Percentiles rank a stretch among this genome's conserved stretches.
These are phyloP conservation scores for Epizoanthus stellaris DNA, from an alignment of 92 coral and sea anemone genomes.

Conservation along the genomic window DNA sequence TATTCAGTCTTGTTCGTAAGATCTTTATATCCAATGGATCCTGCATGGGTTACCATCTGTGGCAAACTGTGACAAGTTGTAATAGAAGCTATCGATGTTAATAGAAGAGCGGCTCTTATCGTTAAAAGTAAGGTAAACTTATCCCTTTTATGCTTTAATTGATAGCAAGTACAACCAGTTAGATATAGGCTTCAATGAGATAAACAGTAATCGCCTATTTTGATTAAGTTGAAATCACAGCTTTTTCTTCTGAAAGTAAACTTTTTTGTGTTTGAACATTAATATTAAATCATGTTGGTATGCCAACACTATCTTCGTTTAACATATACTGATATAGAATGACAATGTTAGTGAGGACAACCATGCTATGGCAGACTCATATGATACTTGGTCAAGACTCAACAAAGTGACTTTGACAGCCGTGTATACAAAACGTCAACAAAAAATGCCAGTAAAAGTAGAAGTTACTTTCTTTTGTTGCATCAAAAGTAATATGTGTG, in stretches of 20 bases:
- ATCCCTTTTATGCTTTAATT: background rate
- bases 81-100: background rate
- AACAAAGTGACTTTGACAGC: slow-evolving; percentile 11
- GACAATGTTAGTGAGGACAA: background rate
- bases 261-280: background rate
- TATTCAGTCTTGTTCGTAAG: slow-evolving; percentile 5
- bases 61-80: background rate
- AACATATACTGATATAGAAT: background rate
- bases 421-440: background rate
- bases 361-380: background rate
- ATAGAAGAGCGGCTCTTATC: background rate
- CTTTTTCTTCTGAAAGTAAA: background rate
- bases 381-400: background rate
- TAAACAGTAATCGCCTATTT: background rate
- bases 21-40: background rate
- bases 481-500: background rate
- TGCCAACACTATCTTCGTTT: background rate
- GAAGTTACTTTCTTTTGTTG: background rate
- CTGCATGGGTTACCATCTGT: slow-evolving; percentile 27
- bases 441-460: background rate
- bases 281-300: background rate
- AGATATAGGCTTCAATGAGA: background rate
- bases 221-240: background rate
- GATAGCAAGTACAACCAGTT: background rate
- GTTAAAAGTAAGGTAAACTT: slow-evolving; percentile 20